These are phyloP conservation scores for Chloromyia formosa DNA, from an alignment of 2,888 invertebrate genomes.

Conservation along the genomic window DNA sequence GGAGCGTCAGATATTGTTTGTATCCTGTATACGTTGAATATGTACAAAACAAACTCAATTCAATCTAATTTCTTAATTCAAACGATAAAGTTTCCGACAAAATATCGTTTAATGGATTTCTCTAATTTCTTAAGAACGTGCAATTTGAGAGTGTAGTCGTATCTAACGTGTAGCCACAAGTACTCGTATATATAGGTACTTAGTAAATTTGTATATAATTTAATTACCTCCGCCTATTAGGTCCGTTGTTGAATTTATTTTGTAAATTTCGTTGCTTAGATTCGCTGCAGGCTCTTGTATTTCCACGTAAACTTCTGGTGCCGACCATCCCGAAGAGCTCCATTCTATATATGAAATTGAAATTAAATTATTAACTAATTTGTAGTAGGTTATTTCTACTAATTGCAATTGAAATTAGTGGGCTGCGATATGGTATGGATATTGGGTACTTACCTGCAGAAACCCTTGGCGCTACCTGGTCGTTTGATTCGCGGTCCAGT, in stretches of 20 bases:
- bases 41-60: too few species aligned
- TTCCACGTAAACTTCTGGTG: slow-evolving; percentile 62
- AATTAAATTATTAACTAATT: slow-evolving; percentile 21
- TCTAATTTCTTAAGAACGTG: not conserved
- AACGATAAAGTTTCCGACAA: not conserved
- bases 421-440: too few species aligned
- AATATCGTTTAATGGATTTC: not conserved
- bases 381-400: not conserved
- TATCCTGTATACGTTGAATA: too few species aligned
- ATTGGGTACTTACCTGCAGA: slow-evolving; percentile 61
- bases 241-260: slow-evolving; percentile 50
- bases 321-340: slow-evolving; percentile 62
- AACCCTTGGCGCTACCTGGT: slow-evolving; percentile 57
- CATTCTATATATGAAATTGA: slow-evolving; percentile 56
- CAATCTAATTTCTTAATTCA: slow-evolving; percentile 22
- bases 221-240: slow-evolving; percentile 51
- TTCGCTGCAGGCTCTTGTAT: slow-evolving; percentile 61
- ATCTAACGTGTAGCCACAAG: not conserved
- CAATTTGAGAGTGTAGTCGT: not conserved
- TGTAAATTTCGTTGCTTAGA: slow-evolving; percentile 54
- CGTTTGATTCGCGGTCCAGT: slow-evolving; percentile 58
- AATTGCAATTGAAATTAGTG: not conserved
- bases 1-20: too few species aligned
- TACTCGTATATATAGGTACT: not conserved
- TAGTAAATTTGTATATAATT: too few species aligned